A percentile compares a stretch with the other conserved stretches of the same genome.
These are phyloP conservation scores for Melanerpes formicivorus DNA, from an alignment of 2,113 vertebrate species.

Conservation along the genomic window DNA sequence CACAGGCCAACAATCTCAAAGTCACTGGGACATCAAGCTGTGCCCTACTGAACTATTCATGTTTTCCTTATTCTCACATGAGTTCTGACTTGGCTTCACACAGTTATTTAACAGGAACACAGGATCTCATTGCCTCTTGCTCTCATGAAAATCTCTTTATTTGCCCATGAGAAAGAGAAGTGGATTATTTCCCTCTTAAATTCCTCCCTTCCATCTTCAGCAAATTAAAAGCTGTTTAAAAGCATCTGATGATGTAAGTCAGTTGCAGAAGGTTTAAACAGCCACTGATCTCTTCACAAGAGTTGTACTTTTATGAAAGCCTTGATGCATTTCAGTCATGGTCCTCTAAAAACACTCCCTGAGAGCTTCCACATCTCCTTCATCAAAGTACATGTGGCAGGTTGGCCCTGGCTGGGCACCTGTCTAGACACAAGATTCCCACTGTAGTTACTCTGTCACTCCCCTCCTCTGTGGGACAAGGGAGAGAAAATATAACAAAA, in stretches of 20 bases:
- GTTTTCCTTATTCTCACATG: neutral
- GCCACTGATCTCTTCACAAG: too few relatives aligned
- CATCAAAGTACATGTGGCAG: neutral
- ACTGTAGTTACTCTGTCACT: neutral
- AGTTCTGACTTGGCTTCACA: neutral
- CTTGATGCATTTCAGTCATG: fast-evolving
- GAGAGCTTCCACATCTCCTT: neutral
- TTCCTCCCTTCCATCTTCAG: neutral
- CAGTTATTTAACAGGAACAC: neutral
- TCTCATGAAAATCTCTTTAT: neutral
- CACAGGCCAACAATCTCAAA: neutral
- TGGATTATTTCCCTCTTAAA: neutral
- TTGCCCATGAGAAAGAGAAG: neutral
- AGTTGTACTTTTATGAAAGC: neutral
- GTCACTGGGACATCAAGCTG: neutral
- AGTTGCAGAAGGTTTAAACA: neutral
- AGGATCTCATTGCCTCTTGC: neutral
- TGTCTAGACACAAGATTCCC: neutral
- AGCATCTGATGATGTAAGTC: too few relatives aligned
- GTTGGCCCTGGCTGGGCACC: too few relatives aligned
- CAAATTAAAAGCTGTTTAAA: too few relatives aligned
- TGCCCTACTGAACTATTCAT: neutral
- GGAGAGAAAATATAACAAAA: neutral
- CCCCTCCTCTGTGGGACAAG: neutral
- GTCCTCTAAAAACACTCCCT: neutral